A percentile compares a stretch with the other conserved stretches of the same genome.
These are phyloP conservation scores for Camponotus vicinus DNA, from an alignment of 1,140 invertebrate genomes.

Conservation along the genomic window DNA sequence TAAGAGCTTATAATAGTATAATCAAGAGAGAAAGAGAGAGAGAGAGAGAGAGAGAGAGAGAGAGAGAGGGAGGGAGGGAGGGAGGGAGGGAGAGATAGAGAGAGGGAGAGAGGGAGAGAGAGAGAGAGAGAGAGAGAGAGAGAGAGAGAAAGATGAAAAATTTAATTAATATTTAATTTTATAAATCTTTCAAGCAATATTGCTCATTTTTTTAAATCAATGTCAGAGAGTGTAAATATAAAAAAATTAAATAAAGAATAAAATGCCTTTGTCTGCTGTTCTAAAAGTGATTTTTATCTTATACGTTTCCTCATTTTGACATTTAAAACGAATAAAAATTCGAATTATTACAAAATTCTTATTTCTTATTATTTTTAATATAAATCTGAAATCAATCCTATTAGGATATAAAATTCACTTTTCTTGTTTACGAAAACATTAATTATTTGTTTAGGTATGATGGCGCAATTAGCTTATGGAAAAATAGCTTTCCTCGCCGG, in stretches of 20 bases:
- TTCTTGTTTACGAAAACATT: conserved; percentile 5
- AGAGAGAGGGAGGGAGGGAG: background rate
- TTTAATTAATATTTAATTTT: background rate
- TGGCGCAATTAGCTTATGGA: conserved; percentile 89
- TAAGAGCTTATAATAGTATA: background rate
- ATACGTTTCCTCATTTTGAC: conserved; percentile 15
- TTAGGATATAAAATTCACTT: background rate
- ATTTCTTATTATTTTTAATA: too few species aligned
- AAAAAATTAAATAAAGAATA: background rate
- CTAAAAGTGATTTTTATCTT: background rate
- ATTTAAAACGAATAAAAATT: background rate
- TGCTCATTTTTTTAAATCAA: background rate
- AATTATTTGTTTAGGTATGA: conserved; percentile 83
- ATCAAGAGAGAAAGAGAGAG: background rate
- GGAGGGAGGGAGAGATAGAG: background rate
- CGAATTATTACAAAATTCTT: background rate
- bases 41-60: too few species aligned
- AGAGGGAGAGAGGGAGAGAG: too few species aligned
- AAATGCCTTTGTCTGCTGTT: background rate
- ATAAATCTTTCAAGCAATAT: background rate
- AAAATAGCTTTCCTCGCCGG: conserved; percentile 90
- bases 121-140: background rate
- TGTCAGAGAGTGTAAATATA: background rate
- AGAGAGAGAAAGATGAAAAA: background rate
- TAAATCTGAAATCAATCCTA: background rate